Evolutionary conservation across 2,113 vertebrate species (phyloP), one percentile per base, ranked within the genome.

Genomic region (Columba janthina): DNA sequence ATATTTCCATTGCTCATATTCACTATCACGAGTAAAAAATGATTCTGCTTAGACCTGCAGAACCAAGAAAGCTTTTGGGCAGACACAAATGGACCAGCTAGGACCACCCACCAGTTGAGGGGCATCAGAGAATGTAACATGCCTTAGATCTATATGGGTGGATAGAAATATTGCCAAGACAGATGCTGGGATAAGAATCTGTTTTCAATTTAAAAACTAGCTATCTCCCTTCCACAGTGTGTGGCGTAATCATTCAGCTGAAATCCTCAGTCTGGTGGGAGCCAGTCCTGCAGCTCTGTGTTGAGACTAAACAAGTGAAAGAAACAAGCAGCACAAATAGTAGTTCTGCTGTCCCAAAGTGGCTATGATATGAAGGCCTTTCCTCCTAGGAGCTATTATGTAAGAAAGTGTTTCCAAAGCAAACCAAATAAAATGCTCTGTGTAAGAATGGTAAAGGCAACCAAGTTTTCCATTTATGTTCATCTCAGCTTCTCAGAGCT

Each of bases 401-500:
- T 94, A 86, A 85, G 73, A 74, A 86, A 93, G 11, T 15, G 57
- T 95, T 94, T 94, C 88, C 93, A 96, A 96, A 94, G 84, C 83
- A 94, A 96, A 58, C 57, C 40, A 85, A 70, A 96, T 72, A 89
- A 92, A 96, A 94, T 69, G 92, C 36, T 84, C 25, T 16, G 20
- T 38, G 17, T 38, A 85, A 48, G 51, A 87, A 92, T 32, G n/a
- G 54, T 54, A 84, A 92, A 87, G 44, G 40, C 76, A 78, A 50
- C 61, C 21, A 73, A 82, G 66, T 82, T 97, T 94, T 89, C 96
- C 96, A 93, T 96, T 89, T 97, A 90, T 93, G 96, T 94, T 90
- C 93, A 94, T 87, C 73, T 85, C 54, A 65, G n/a, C 57, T 75
- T 71, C 92, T 88, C 50, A 28, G 66, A 72, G 53, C 14, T 92